phyloP scores from a whole-genome alignment of 2,888 invertebrate species.

The Ennomos quercinarius region DNA sequence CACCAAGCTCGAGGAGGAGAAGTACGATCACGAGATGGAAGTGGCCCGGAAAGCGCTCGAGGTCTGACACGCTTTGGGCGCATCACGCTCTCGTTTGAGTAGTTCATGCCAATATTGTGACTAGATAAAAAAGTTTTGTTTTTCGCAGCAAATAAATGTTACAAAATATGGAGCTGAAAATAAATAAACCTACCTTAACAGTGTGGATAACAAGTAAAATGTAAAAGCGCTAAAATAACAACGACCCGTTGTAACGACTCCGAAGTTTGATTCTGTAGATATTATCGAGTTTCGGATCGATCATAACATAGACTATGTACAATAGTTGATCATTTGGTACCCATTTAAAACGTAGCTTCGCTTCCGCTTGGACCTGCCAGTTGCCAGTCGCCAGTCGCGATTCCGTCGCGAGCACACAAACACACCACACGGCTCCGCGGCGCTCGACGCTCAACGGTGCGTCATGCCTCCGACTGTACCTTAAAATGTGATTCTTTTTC shows the following conservation, averaged over 20 bases:
- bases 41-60: slow-evolving; percentile 98
- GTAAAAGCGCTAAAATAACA: slow-evolving; percentile 78
- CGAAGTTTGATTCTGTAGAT: slow-evolving; percentile 72
- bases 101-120: slow-evolving; percentile 82
- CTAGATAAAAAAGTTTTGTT: slow-evolving; percentile 77
- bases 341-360: slow-evolving; percentile 78
- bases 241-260: slow-evolving; percentile 70
- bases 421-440: slow-evolving; percentile 55
- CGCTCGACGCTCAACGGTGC: slow-evolving; percentile 43
- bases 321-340: slow-evolving; percentile 67
- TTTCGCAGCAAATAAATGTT: slow-evolving; percentile 76
- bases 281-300: slow-evolving; percentile 69
- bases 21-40: slow-evolving; percentile 99
- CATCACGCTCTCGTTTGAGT: slow-evolving; percentile 79
- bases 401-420: slow-evolving; percentile 59
- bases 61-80: slow-evolving; percentile 89
- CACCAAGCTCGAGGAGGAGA: slow-evolving; percentile 93
- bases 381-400: slow-evolving; percentile 46
- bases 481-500: slow-evolving; percentile 86
- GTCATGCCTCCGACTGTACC: slow-evolving; percentile 54
- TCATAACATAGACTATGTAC: slow-evolving; percentile 68
- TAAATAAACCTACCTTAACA: slow-evolving; percentile 75
- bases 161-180: slow-evolving; percentile 70
- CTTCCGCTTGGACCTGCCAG: slow-evolving; percentile 76
- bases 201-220: slow-evolving; percentile 81